Conservation (phyloP, 2,113 vertebrate species). For the Burhinus oedicnemus region DNA sequence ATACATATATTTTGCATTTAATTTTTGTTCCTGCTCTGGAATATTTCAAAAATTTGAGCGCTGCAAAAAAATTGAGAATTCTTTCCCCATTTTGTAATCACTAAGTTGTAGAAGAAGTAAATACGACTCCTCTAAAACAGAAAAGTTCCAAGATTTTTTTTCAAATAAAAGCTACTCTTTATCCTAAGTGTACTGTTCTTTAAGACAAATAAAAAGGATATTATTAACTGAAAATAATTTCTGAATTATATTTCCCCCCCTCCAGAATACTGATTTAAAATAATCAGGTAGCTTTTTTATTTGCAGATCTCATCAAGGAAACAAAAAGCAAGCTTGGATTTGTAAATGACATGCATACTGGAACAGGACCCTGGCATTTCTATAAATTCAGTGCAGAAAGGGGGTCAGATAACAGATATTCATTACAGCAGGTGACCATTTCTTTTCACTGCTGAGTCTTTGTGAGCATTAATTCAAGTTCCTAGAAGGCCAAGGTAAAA, state of each 20-base stretch:
- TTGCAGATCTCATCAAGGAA: background rate
- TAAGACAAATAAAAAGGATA: background rate
- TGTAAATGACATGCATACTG: background rate
- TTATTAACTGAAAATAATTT: background rate
- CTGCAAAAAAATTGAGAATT: background rate
- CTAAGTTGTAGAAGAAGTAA: background rate
- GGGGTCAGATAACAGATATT: background rate
- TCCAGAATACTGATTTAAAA: background rate
- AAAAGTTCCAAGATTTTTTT: background rate
- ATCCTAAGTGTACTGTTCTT: background rate
- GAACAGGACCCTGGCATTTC: background rate
- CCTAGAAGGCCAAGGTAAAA: background rate
- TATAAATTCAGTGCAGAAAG: background rate
- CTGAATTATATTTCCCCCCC: accelerated
- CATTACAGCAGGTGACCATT: background rate
- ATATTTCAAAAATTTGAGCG: background rate
- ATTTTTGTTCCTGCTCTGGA: background rate
- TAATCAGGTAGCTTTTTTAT: background rate
- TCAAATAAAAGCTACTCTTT: background rate
- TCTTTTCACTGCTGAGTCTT: background rate
- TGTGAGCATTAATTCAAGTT: background rate
- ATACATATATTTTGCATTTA: background rate
- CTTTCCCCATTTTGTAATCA: background rate
- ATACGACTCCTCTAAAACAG: background rate
- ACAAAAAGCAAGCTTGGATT: background rate